phyloP scores from a whole-genome alignment of 2,888 invertebrate genomes.

The Drosophila hamatofila region DNA sequence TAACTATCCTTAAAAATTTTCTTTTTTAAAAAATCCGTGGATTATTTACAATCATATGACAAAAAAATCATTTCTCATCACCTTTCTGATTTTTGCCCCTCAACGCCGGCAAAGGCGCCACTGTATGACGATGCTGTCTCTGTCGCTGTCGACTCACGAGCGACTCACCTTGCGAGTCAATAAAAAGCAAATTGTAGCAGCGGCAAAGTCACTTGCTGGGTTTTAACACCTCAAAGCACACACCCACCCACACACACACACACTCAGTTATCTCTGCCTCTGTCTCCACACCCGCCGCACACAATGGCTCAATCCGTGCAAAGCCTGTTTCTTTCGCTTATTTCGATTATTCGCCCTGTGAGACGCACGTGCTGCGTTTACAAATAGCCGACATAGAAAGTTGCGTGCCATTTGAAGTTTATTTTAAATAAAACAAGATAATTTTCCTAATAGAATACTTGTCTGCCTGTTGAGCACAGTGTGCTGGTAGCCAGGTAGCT shows the following conservation, averaged over 20 bases:
- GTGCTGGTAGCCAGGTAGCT: slow-evolving; percentile 3
- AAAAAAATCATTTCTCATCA: too few species aligned
- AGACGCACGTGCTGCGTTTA: slow-evolving; percentile 61
- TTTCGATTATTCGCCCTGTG: slow-evolving; percentile 64
- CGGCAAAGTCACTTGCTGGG: slow-evolving; percentile 76
- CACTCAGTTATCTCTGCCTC: slow-evolving; percentile 12
- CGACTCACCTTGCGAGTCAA: slow-evolving; percentile 64
- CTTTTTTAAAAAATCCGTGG: too few species aligned
- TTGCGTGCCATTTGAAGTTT: slow-evolving; percentile 41
- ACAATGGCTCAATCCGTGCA: slow-evolving; percentile 2
- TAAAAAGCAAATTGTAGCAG: slow-evolving; percentile 79
- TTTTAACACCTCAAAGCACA: slow-evolving; percentile 67
- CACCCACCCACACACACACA: slow-evolving; percentile 24
- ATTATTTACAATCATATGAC: too few species aligned
- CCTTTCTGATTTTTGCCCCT: too few species aligned
- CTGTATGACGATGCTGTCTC: too few species aligned
- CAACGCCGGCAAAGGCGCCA: too few species aligned
- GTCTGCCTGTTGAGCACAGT: slow-evolving; percentile 31
- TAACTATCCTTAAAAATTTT: too few species aligned
- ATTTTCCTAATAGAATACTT: slow-evolving; percentile 62
- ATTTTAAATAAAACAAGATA: slow-evolving; percentile 66
- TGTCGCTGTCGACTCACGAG: slow-evolving; percentile 26
- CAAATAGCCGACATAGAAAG: slow-evolving; percentile 51
- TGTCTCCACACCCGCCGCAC: background rate
- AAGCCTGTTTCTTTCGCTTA: slow-evolving; percentile 48